Percentiles rank a stretch among this genome's conserved stretches.
These are phyloP conservation scores for Chelonia mydas DNA, from an alignment of 2,797 vertebrate species.

Conservation along the genomic window DNA sequence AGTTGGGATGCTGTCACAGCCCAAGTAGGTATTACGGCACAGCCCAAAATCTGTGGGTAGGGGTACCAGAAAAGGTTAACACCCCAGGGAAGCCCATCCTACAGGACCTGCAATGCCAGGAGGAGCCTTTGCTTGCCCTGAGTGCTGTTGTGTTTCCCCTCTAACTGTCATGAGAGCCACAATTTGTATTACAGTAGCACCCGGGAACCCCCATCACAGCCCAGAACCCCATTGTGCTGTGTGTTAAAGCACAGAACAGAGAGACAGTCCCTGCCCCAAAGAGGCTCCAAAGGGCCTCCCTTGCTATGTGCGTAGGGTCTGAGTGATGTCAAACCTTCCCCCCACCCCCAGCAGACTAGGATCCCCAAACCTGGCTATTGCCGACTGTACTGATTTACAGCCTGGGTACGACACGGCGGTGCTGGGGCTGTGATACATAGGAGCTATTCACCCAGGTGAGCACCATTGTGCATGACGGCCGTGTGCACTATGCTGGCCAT, in stretches of 20 bases:
- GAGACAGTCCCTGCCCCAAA: rapidly evolving
- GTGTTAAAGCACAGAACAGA: background rate
- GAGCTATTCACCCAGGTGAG: too few relatives aligned
- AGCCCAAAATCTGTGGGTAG: background rate
- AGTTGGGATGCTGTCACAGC: background rate
- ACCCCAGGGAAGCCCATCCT: background rate
- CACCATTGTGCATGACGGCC: too few relatives aligned
- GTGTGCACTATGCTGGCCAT: background rate
- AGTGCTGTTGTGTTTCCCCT: background rate
- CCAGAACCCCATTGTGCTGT: rapidly evolving
- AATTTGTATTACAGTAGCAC: background rate
- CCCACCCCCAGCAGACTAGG: background rate
- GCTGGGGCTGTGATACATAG: background rate
- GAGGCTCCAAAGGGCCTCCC: too few relatives aligned
- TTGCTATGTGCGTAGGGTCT: too few relatives aligned
- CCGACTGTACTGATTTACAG: background rate
- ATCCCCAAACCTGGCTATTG: background rate
- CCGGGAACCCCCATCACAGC: background rate
- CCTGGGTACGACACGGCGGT: background rate
- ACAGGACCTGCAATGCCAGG: background rate
- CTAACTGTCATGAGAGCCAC: background rate
- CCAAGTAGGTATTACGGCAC: background rate
- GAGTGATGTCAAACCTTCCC: background rate
- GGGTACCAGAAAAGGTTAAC: background rate
- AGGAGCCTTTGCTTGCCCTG: background rate